Evolutionary conservation across 2,113 vertebrate species (phyloP).

Genomic region (Caranx ignobilis): DNA sequence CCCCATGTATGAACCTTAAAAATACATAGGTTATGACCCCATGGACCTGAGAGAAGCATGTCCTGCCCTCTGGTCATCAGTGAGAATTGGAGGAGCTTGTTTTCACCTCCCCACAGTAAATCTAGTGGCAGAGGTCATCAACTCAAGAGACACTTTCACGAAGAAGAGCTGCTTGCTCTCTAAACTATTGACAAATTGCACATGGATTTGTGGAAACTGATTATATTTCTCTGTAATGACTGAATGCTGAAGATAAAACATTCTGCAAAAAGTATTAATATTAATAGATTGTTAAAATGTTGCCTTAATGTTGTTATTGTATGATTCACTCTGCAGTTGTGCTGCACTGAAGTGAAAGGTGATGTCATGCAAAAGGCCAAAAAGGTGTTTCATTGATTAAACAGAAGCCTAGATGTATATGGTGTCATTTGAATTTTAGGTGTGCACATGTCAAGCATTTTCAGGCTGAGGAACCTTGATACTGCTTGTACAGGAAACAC

Average conservation of each 20-base stretch:
- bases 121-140: conserved; percentile 67
- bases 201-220: not conserved
- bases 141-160: conserved; percentile 41
- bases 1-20: conserved; percentile 61
- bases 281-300: not conserved
- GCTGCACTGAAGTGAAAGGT: not conserved
- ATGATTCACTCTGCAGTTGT: not conserved
- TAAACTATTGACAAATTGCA: conserved; percentile 17
- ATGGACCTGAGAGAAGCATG: conserved; percentile 14
- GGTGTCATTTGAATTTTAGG: not conserved
- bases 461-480: not conserved
- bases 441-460: not conserved
- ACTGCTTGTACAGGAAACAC: not conserved
- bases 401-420: not conserved
- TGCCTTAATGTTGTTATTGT: not conserved
- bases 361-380: not conserved
- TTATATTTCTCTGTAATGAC: conserved; percentile 2
- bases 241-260: not conserved
- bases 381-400: not conserved
- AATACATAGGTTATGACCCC: conserved; percentile 60
- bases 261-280: not conserved
- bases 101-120: conserved; percentile 75
- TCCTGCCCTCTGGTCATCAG: conserved; percentile 60
- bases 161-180: conserved; percentile 38
- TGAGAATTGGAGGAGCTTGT: conserved; percentile 64